Evolutionary conservation across 2,113 vertebrate genomes (phyloP).

Genomic region (Neotragus pygmaeus): DNA sequence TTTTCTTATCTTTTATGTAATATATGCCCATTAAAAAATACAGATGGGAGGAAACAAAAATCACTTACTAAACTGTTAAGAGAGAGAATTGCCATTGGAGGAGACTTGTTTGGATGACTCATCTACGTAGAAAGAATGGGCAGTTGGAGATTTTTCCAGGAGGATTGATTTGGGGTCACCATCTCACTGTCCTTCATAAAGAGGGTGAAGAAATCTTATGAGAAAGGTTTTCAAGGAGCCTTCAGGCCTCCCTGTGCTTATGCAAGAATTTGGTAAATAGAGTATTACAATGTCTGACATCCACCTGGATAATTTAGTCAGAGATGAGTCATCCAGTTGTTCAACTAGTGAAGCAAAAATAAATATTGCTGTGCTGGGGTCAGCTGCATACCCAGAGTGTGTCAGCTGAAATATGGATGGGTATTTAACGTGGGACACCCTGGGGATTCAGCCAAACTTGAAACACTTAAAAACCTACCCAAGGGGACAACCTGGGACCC

Average conservation of each 20-base stretch:
- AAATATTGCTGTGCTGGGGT: background rate
- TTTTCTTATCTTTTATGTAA: background rate
- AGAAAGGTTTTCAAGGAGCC: background rate
- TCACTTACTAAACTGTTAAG: background rate
- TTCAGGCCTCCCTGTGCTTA: background rate
- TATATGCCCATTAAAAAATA: background rate
- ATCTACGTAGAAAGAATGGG: background rate
- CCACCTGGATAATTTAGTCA: background rate
- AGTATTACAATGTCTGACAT: background rate
- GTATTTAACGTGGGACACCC: background rate
- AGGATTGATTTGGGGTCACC: background rate
- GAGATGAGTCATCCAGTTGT: background rate
- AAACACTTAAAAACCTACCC: background rate
- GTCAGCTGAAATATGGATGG: background rate
- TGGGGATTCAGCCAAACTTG: background rate
- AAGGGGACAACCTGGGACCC: background rate
- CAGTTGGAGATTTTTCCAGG: background rate
- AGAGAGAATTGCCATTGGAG: background rate
- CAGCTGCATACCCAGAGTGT: background rate
- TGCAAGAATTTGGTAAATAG: background rate
- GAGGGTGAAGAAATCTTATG: background rate
- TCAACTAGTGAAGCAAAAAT: background rate
- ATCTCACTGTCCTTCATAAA: background rate
- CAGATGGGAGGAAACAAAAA: background rate
- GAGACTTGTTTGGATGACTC: background rate